A percentile compares a stretch with the other conserved stretches of the same genome.
phyloP scores from a whole-genome alignment of 1,140 invertebrate species.

The Leptonema lineaticorne region DNA sequence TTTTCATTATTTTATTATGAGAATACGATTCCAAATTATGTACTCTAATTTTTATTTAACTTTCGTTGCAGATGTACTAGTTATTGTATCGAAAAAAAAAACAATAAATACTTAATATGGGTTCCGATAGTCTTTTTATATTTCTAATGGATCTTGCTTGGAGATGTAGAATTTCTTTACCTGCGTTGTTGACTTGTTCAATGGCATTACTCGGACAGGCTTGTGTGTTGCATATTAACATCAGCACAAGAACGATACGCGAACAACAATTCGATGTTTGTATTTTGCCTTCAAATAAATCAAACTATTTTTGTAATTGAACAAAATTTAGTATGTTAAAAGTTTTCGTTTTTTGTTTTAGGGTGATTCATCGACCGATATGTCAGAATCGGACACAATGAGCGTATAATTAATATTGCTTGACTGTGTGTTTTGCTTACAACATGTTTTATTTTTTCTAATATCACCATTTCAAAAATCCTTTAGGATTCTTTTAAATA shows the following conservation, averaged over 20 bases:
- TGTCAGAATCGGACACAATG: not conserved
- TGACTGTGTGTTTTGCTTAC: too few species aligned
- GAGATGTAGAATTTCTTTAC: constrained; percentile 47
- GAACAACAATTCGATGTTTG: constrained; percentile 32
- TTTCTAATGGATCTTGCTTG: constrained; percentile 50
- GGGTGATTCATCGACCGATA: not conserved
- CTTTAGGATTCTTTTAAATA: too few species aligned
- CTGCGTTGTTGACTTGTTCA: constrained; percentile 45
- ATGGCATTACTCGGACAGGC: constrained; percentile 36
- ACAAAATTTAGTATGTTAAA: too few species aligned
- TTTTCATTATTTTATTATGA: too few species aligned
- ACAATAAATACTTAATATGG: not conserved
- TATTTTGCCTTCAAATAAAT: too few species aligned
- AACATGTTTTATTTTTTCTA: too few species aligned
- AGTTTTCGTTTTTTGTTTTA: not conserved
- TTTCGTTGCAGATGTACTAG: too few species aligned
- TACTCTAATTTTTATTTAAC: too few species aligned
- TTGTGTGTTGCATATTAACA: constrained; percentile 38
- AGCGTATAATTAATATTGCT: too few species aligned
- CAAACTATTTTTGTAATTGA: not conserved
- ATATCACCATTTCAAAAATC: too few species aligned
- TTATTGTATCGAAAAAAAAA: not conserved
- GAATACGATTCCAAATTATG: too few species aligned
- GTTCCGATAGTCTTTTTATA: constrained; percentile 42
- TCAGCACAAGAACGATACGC: constrained; percentile 31